phyloP scores from a whole-genome alignment of 2,888 invertebrate species.

The Siphlonurus alternatus region DNA sequence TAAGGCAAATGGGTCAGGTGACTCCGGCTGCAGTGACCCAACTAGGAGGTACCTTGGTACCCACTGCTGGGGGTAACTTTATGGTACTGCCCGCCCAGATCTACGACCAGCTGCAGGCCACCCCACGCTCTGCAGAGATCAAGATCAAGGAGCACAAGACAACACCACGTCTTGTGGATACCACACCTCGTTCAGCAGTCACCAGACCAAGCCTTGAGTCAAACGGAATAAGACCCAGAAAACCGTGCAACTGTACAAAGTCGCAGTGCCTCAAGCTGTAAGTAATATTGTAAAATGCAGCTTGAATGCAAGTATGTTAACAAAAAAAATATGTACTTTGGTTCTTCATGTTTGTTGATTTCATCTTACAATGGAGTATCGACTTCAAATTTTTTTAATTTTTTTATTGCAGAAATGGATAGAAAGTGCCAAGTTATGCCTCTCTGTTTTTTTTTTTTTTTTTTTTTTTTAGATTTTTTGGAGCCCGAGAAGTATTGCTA shows the following conservation, averaged over 20 bases:
- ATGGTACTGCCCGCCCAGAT: slow-evolving; percentile 39
- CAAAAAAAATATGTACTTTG: slow-evolving; percentile 7
- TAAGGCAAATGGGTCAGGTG: slow-evolving; percentile 23
- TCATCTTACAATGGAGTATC: no score
- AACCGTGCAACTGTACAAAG: slow-evolving; percentile 98
- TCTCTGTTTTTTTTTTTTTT: no score
- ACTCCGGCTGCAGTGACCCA: slow-evolving; percentile 28
- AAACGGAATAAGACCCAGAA: slow-evolving; percentile 50
- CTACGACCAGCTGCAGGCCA: background rate
- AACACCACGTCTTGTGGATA: background rate
- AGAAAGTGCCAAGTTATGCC: no score
- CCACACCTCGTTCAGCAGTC: background rate
- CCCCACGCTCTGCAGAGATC: background rate
- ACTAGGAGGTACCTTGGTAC: slow-evolving; percentile 22
- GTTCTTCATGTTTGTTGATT: no score
- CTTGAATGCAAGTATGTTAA: background rate
- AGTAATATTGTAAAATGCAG: slow-evolving; percentile 21
- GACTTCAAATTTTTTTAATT: no score
- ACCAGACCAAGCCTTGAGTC: slow-evolving; percentile 23
- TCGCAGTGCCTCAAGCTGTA: slow-evolving; percentile 93
- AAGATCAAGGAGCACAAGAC: background rate
- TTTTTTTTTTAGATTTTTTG: no score
- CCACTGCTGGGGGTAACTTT: slow-evolving; percentile 28
- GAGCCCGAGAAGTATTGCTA: no score
- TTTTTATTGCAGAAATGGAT: no score